Evolutionary conservation across 2,113 vertebrate species (phyloP), one percentile per base, ranked within the genome.

Genomic region (Bostrychus sinensis): DNA sequence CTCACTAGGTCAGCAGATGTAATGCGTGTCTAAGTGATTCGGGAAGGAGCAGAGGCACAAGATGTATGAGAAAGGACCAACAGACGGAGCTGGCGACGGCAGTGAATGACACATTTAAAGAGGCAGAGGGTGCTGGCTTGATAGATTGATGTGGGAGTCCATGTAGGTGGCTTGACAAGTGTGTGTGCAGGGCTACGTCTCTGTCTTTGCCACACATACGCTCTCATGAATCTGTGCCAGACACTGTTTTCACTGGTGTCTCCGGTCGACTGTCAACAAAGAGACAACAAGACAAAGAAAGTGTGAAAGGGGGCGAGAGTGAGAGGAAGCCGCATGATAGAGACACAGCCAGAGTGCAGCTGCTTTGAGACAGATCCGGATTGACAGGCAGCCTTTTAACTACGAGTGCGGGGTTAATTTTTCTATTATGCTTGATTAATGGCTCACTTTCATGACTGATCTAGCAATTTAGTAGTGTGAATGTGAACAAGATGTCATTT

Each of bases 371-470:
- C 42, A 36, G 43, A 70, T 60, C 1, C 26, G 19, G 32, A 61
- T 20, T 58, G 53, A 80, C 65, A 76, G 30, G 14, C 5, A 9
- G 59, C 30, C 25, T 66, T 32, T 72, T 64, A 39, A 66, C 43
- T 37, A 43, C 13, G 11, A 68, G 20, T 56, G 30, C 36, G 28
- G 67, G 65, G 68, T 78, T 55, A 59, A 82, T 71, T 66, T 72
- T 62, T 74, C 50, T 69, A 56, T 77, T 77, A 73, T 78, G 38
- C 1, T 62, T 48, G 36, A 20, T 68, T 72, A 81, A 72, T 64
- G 22, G 39, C 37, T 32, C 14, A 36, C 23, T 64, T 79, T 77
- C 48, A 57, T 57, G 45, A 76, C 17, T 54, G 37, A 78, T 59
- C 57, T 19, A 23, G 41, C 43, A 60, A 61, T 41, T 56, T 30